A percentile compares a stretch with the other conserved stretches of the same genome.
Evolutionary conservation across 2,888 invertebrate genomes (phyloP).

Genomic region (Drosophila paramelanica): DNA sequence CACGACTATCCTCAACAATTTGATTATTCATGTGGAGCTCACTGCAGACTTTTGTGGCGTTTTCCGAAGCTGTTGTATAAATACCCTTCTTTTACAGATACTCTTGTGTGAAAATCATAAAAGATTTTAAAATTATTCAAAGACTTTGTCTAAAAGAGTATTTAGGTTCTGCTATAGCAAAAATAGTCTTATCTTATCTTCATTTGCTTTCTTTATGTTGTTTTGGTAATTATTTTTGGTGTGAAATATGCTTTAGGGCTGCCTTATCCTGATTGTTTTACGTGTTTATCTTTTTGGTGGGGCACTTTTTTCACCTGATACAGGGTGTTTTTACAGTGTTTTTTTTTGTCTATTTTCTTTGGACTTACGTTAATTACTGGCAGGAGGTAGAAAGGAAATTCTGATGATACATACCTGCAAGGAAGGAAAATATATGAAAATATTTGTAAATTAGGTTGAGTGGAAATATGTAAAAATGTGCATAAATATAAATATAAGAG

Average conservation of each 20-base stretch:
- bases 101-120: too few species aligned
- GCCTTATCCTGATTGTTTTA: slow-evolving; percentile 56
- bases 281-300: slow-evolving; percentile 17
- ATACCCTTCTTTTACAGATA: background rate
- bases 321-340: slow-evolving; percentile 4
- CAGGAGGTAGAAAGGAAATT: slow-evolving; percentile 3
- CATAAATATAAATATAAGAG: slow-evolving; percentile 21
- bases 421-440: slow-evolving; percentile 10
- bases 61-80: slow-evolving; percentile 10
- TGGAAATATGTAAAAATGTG: background rate
- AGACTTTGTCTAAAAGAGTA: slow-evolving; percentile 5
- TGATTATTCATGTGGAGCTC: slow-evolving; percentile 62
- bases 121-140: background rate
- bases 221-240: slow-evolving; percentile 64
- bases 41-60: slow-evolving; percentile 29
- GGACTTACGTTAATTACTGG: slow-evolving; percentile 52
- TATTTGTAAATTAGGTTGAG: background rate
- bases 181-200: background rate
- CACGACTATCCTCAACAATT: slow-evolving; percentile 41
- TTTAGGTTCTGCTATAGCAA: background rate
- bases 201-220: slow-evolving; percentile 38
- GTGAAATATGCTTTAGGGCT: slow-evolving; percentile 63
- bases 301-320: slow-evolving; percentile 34
- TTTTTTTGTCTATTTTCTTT: slow-evolving; percentile 4
- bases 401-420: slow-evolving; percentile 58